Evolutionary conservation across 2,113 vertebrate species (phyloP).

Genomic region (Vimba vimba): DNA sequence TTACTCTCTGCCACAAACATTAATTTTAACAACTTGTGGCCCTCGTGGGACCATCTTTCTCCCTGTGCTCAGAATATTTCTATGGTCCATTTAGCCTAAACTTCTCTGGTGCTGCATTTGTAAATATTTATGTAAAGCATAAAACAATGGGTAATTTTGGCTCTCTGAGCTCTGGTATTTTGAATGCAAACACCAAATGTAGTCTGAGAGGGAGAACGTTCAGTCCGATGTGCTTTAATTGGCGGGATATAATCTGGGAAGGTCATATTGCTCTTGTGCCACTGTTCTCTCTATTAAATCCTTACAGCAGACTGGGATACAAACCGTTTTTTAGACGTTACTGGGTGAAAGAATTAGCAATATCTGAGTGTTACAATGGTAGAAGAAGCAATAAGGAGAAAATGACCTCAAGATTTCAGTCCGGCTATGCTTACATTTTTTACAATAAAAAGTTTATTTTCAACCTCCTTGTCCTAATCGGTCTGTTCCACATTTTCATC

Average conservation of each 20-base stretch:
- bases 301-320: neutral
- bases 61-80: constrained; percentile 36
- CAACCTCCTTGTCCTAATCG: neutral
- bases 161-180: constrained; percentile 50
- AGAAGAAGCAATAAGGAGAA: neutral
- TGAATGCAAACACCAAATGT: constrained; percentile 57
- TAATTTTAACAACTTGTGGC: constrained; percentile 49
- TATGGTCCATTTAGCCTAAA: constrained; percentile 40
- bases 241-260: constrained; percentile 57
- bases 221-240: neutral
- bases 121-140: constrained; percentile 57
- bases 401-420: neutral
- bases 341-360: neutral
- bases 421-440: neutral
- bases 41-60: neutral
- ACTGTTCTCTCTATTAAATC: constrained; percentile 24
- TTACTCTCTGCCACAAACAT: constrained; percentile 15
- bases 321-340: neutral
- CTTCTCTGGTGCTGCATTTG: constrained; percentile 33
- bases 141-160: constrained; percentile 48
- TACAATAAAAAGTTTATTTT: neutral
- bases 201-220: constrained; percentile 25
- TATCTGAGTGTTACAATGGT: neutral
- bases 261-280: constrained; percentile 74
- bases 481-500: neutral